Evolutionary conservation across 2,113 vertebrate genomes (phyloP).

Genomic region (Alexandromys fortis): DNA sequence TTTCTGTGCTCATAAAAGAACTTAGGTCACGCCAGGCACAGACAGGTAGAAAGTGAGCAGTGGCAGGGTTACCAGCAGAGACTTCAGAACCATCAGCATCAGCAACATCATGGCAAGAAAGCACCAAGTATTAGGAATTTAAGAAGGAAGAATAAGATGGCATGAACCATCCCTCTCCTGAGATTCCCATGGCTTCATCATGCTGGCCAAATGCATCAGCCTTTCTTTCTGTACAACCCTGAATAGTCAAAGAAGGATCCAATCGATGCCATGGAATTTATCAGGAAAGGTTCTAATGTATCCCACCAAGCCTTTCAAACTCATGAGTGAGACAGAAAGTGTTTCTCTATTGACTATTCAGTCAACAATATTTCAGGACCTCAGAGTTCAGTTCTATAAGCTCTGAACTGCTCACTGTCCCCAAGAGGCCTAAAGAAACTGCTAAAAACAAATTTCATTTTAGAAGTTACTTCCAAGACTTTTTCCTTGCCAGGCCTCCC

Average conservation of each 20-base stretch:
- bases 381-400: background rate
- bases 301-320: constrained; percentile 18
- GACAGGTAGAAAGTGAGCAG: background rate
- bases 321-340: background rate
- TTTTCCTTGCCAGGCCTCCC: constrained; percentile 1
- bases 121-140: background rate
- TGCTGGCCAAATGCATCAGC: background rate
- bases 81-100: background rate
- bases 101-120: background rate
- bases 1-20: background rate
- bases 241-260: constrained; percentile 20
- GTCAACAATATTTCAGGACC: background rate
- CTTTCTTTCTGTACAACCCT: background rate
- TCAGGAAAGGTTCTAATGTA: background rate
- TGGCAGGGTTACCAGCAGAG: background rate
- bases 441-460: background rate
- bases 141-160: background rate
- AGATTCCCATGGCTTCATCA: background rate
- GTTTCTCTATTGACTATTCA: constrained; percentile 35
- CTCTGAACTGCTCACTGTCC: background rate
- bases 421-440: background rate
- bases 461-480: constrained; percentile 8
- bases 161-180: background rate
- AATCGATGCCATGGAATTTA: constrained; percentile 3
- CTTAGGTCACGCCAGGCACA: background rate